phyloP scores from a whole-genome alignment of 2,113 vertebrate genomes.

The Centropristis striata region DNA sequence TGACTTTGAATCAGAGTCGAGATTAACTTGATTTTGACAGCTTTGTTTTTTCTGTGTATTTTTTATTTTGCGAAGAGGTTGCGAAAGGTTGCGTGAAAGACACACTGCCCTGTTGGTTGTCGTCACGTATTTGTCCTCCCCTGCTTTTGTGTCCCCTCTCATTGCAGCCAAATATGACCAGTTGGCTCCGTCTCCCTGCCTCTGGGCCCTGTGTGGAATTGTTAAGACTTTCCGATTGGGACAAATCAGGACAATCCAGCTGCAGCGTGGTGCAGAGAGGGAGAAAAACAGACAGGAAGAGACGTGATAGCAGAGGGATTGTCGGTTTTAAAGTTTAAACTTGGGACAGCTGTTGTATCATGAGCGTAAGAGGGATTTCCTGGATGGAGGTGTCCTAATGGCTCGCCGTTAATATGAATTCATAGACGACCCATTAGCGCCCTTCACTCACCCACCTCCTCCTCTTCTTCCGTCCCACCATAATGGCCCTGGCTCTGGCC shows the following conservation, averaged over 20 bases:
- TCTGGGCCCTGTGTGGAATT: conserved; percentile 46
- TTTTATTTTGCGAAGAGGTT: conserved; percentile 78
- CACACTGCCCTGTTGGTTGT: conserved; percentile 77
- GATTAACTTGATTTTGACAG: conserved; percentile 85
- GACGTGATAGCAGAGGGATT: conserved; percentile 56
- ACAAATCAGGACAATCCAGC: conserved; percentile 67
- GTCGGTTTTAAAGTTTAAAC: conserved; percentile 66
- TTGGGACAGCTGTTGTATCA: conserved; percentile 69
- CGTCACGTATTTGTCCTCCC: conserved; percentile 61
- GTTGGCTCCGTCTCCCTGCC: conserved; percentile 44
- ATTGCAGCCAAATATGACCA: conserved; percentile 40
- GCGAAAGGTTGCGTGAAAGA: conserved; percentile 82
- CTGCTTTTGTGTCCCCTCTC: conserved; percentile 36
- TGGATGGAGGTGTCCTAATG: conserved; percentile 80
- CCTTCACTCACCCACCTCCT: conserved; percentile 36
- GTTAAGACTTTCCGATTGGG: conserved; percentile 44
- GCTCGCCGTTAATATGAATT: conserved; percentile 73
- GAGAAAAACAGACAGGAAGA: conserved; percentile 26
- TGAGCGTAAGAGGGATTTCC: conserved; percentile 76
- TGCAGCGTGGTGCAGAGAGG: neutral
- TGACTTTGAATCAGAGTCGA: conserved; percentile 87
- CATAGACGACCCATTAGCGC: conserved; percentile 75
- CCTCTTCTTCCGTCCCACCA: conserved; percentile 49
- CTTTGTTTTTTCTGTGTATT: conserved; percentile 57
- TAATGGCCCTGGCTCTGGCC: conserved; percentile 74